Percentiles rank a stretch among this genome's conserved stretches.
phyloP scores from a whole-genome alignment of 2,888 invertebrate genomes.

The Heliconius aoede region DNA sequence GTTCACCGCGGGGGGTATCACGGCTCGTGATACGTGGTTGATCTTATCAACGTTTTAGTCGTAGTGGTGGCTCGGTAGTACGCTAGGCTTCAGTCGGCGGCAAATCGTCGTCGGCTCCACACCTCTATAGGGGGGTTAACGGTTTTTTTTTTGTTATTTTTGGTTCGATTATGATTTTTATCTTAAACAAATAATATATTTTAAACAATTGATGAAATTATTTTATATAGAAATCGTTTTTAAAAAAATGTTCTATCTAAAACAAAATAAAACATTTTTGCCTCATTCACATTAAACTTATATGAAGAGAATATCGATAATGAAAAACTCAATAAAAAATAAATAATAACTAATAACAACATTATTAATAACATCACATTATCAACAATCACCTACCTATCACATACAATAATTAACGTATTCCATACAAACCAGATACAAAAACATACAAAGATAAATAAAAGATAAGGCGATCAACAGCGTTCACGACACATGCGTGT shows the following conservation, averaged over 20 bases:
- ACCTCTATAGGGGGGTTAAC: conserved; percentile 55
- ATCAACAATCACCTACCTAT: conserved; percentile 36
- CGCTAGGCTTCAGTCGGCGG: conserved; percentile 69
- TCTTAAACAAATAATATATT: too few relatives aligned
- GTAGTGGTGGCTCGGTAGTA: conserved; percentile 65
- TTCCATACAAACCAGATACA: conserved; percentile 57
- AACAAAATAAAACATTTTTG: too few relatives aligned
- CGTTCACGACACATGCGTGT: conserved; percentile 71
- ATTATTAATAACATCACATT: conserved; percentile 10
- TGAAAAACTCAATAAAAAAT: background rate
- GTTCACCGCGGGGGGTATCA: conserved; percentile 39
- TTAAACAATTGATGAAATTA: too few relatives aligned
- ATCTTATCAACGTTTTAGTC: conserved; percentile 67
- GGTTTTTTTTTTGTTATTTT: conserved; percentile 32
- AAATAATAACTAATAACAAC: conserved; percentile 14
- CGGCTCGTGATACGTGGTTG: conserved; percentile 57
- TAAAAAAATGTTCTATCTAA: too few relatives aligned
- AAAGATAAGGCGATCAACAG: conserved; percentile 61
- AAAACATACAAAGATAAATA: conserved; percentile 57
- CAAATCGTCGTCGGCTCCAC: conserved; percentile 74
- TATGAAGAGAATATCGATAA: too few relatives aligned
- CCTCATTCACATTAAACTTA: background rate
- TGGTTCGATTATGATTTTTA: too few relatives aligned
- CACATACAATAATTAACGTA: conserved; percentile 61
- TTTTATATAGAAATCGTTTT: too few relatives aligned